Evolutionary conservation across 2,113 vertebrate genomes (phyloP).

Genomic region (Oreochromis tanganicae): DNA sequence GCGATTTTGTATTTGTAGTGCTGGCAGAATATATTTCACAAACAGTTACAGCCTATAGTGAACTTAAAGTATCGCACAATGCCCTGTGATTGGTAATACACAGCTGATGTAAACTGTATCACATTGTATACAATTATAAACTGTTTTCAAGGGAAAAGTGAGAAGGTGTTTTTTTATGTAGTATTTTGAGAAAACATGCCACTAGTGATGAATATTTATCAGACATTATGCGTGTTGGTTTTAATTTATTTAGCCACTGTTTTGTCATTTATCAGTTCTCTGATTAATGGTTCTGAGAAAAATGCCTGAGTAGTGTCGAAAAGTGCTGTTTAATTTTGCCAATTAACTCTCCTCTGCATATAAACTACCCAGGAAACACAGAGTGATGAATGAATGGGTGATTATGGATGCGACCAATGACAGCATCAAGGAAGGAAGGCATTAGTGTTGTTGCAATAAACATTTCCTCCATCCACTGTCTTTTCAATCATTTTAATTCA

Average conservation of each 20-base stretch:
- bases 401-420: neutral
- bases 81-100: neutral
- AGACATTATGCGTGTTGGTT: accelerated
- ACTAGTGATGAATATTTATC: neutral
- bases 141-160: neutral
- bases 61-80: neutral
- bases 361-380: neutral
- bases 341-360: neutral
- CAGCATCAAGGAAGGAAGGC: neutral
- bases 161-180: neutral
- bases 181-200: neutral
- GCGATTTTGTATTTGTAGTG: neutral
- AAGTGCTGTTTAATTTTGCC: neutral
- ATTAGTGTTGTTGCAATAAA: neutral
- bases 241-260: neutral
- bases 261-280: neutral
- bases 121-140: neutral
- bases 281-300: neutral
- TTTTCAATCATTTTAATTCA: neutral
- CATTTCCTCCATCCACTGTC: neutral
- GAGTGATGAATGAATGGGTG: neutral
- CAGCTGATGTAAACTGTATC: neutral
- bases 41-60: neutral
- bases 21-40: neutral
- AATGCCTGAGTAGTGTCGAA: neutral